These are phyloP conservation scores for Lathronympha strigana DNA, from an alignment of 2,888 invertebrate genomes.

Conservation along the genomic window DNA sequence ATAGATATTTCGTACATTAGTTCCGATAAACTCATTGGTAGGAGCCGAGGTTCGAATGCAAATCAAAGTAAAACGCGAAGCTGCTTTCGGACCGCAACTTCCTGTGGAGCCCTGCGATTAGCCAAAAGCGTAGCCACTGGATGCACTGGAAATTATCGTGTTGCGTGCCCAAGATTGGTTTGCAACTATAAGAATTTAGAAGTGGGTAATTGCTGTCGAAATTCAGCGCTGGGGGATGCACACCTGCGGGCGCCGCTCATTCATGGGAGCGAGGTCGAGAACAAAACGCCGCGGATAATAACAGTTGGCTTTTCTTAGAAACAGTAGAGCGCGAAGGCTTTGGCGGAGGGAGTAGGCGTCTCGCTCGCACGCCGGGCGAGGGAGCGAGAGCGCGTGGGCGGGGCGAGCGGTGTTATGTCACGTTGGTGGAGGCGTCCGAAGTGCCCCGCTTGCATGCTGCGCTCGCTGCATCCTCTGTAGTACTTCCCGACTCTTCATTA, in stretches of 20 bases:
- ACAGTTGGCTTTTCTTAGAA: conserved; percentile 82
- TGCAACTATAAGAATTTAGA: conserved; percentile 68
- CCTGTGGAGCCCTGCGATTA: conserved; percentile 70
- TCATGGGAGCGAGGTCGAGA: conserved; percentile 77
- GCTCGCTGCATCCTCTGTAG: conserved; percentile 60
- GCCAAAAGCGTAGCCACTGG: conserved; percentile 63
- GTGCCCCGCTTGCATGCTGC: conserved; percentile 58
- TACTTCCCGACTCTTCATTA: conserved; percentile 74
- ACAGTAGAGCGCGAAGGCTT: conserved; percentile 76
- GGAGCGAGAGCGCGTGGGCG: conserved; percentile 76
- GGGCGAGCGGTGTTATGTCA: conserved; percentile 74
- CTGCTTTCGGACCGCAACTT: conserved; percentile 68
- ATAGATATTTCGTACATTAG: too few relatives aligned
- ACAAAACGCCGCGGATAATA: conserved; percentile 78
- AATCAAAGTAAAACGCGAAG: conserved; percentile 63
- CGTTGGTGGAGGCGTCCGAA: conserved; percentile 67
- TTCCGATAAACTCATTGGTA: too few relatives aligned
- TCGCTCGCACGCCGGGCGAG: conserved; percentile 62
- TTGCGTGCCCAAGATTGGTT: conserved; percentile 78
- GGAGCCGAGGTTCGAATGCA: too few relatives aligned
- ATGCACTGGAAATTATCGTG: conserved; percentile 76
- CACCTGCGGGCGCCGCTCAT: conserved; percentile 79
- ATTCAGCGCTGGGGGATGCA: conserved; percentile 70
- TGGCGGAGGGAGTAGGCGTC: conserved; percentile 68
- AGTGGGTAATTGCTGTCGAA: conserved; percentile 71